Percentiles rank a stretch among this genome's conserved stretches.
Conservation (phyloP, 2,888 invertebrate species). For the Isotomurus palustris region DNA sequence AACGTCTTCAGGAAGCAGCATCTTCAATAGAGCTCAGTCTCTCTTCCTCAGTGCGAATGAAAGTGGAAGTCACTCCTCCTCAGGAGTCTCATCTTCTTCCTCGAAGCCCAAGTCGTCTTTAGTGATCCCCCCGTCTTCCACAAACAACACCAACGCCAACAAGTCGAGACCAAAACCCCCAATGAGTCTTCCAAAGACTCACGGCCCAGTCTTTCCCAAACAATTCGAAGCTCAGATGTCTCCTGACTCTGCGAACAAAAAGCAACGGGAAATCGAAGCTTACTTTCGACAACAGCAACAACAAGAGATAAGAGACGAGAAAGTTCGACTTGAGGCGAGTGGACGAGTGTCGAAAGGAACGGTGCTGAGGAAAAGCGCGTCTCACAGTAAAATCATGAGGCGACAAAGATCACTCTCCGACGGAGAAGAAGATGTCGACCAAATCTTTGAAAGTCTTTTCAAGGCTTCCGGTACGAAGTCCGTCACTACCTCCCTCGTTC, state of each 20-base stretch:
- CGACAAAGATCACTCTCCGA: constrained; percentile 40
- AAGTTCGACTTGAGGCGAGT: too few species aligned
- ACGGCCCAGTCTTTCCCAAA: constrained; percentile 60
- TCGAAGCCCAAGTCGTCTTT: too few species aligned
- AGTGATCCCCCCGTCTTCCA: constrained; percentile 52
- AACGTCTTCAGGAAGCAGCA: constrained; percentile 47
- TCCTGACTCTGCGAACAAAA: constrained; percentile 63
- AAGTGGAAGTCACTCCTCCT: constrained; percentile 39
- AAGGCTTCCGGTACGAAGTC: constrained; percentile 49
- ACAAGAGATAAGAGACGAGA: not conserved
- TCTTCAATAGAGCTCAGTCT: constrained; percentile 43
- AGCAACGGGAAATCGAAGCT: constrained; percentile 68
- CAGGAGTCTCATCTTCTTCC: constrained; percentile 36
- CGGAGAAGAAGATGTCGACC: constrained; percentile 68
- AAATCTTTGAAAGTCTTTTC: constrained; percentile 82
- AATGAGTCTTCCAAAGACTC: constrained; percentile 24
- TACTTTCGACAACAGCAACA: constrained; percentile 55
- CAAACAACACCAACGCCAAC: constrained; percentile 45
- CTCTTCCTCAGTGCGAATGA: constrained; percentile 36
- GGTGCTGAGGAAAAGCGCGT: constrained; percentile 48
- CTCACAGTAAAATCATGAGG: constrained; percentile 47
- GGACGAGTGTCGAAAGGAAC: not conserved
- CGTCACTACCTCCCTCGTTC: not conserved
- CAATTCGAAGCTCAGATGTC: constrained; percentile 74
- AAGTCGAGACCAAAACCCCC: constrained; percentile 50